These are phyloP conservation scores for Sarcoramphus papa DNA, from an alignment of 2,797 vertebrate genomes.

Conservation along the genomic window DNA sequence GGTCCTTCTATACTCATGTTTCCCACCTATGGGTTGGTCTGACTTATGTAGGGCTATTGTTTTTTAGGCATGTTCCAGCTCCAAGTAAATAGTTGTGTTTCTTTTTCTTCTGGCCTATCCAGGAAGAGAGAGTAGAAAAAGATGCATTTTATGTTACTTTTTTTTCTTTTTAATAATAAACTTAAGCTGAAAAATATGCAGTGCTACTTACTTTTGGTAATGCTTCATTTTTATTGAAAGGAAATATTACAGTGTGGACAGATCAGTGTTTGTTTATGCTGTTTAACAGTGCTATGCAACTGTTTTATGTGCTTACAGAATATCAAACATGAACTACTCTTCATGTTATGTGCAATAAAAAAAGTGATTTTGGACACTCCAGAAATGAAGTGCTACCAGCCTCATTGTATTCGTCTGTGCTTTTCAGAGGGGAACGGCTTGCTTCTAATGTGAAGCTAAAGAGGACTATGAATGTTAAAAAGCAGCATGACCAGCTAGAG, in stretches of 20 bases:
- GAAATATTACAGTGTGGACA: not conserved
- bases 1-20: not conserved
- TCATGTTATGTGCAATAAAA: conserved; percentile 43
- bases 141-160: not conserved
- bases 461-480: conserved; percentile 67
- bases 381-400: conserved; percentile 69
- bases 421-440: conserved; percentile 49
- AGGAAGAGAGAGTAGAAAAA: not conserved
- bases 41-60: not conserved
- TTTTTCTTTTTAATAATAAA: not conserved
- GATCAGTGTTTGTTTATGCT: not conserved
- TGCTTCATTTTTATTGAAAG: not conserved
- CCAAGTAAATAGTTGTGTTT: not conserved
- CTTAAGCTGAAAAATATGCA: not conserved
- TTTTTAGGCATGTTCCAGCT: not conserved
- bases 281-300: conserved; percentile 4
- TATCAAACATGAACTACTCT: not conserved
- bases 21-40: not conserved
- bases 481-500: conserved; percentile 67
- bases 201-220: not conserved
- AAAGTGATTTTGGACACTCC: conserved; percentile 62
- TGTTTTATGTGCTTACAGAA: conserved; percentile 48
- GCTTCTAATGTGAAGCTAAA: conserved; percentile 67
- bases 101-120: not conserved
- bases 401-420: conserved; percentile 53